Conservation (phyloP, 2,888 invertebrate species). For the Rugalucina vietnamica region DNA sequence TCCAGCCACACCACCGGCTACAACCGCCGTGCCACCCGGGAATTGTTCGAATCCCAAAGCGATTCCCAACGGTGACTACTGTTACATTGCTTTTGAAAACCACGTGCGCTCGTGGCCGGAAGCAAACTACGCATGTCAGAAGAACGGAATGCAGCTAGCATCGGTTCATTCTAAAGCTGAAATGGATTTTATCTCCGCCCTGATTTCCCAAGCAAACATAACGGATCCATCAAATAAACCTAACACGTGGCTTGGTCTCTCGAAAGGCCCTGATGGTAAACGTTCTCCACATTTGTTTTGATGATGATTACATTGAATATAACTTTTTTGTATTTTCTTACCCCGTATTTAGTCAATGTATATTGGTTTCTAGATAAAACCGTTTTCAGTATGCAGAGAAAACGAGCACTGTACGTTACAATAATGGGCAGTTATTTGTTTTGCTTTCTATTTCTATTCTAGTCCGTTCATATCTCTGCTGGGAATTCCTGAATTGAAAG, state of each 20-base stretch:
- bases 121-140: conserved; percentile 64
- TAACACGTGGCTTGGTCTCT: conserved; percentile 69
- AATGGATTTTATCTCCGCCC: conserved; percentile 46
- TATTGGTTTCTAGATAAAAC: too few species aligned
- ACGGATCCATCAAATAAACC: conserved; percentile 43
- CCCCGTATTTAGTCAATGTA: too few species aligned
- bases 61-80: conserved; percentile 51
- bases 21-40: too few species aligned
- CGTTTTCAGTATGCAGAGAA: too few species aligned
- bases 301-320: too few species aligned
- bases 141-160: conserved; percentile 60
- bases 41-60: conserved; percentile 49
- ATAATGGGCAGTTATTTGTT: too few species aligned
- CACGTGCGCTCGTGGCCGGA: conserved; percentile 68
- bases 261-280: conserved; percentile 56
- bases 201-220: conserved; percentile 28
- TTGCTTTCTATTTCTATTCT: too few species aligned
- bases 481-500: too few species aligned
- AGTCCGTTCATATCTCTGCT: too few species aligned
- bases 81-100: conserved; percentile 61
- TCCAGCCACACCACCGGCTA: too few species aligned
- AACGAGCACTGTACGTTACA: too few species aligned
- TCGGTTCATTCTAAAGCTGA: conserved; percentile 67
- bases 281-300: too few species aligned
- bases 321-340: background rate